Percentiles rank a stretch among this genome's conserved stretches.
Conservation (phyloP, 2,113 vertebrate genomes). For the Pristiophorus japonicus region DNA sequence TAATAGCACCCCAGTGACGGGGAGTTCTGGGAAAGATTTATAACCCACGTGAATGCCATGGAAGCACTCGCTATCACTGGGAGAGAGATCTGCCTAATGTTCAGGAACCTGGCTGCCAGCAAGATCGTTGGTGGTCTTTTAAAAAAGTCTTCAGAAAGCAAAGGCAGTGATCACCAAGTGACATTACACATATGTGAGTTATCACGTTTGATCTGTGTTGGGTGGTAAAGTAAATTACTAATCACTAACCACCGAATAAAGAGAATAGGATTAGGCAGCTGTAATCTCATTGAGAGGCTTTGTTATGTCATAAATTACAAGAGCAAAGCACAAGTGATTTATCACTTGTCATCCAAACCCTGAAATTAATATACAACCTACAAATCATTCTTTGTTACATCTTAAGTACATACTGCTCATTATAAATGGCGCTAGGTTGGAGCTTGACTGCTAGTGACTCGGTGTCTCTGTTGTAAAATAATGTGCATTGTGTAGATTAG, state of each 20-base stretch:
- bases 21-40: not conserved
- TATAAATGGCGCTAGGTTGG: not conserved
- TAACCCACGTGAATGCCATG: not conserved
- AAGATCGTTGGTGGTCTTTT: not conserved
- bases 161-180: not conserved
- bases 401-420: not conserved
- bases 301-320: constrained; percentile 34
- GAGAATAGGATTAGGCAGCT: constrained; percentile 8
- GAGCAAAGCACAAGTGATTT: constrained; percentile 15
- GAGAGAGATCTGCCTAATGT: not conserved
- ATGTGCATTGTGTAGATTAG: not conserved
- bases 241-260: constrained; percentile 26
- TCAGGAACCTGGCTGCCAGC: not conserved
- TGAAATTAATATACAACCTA: constrained; percentile 19
- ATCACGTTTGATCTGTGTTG: not conserved
- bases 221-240: constrained; percentile 20
- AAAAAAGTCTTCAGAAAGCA: not conserved
- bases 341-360: constrained; percentile 32
- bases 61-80: not conserved
- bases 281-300: constrained; percentile 29
- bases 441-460: not conserved
- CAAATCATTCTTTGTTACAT: constrained; percentile 19
- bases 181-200: constrained; percentile 18
- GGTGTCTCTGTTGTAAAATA: not conserved
- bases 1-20: not conserved